A percentile compares a stretch with the other conserved stretches of the same genome.
Conservation (phyloP, 2,797 vertebrate genomes). For the Anomalospiza imberbis region DNA sequence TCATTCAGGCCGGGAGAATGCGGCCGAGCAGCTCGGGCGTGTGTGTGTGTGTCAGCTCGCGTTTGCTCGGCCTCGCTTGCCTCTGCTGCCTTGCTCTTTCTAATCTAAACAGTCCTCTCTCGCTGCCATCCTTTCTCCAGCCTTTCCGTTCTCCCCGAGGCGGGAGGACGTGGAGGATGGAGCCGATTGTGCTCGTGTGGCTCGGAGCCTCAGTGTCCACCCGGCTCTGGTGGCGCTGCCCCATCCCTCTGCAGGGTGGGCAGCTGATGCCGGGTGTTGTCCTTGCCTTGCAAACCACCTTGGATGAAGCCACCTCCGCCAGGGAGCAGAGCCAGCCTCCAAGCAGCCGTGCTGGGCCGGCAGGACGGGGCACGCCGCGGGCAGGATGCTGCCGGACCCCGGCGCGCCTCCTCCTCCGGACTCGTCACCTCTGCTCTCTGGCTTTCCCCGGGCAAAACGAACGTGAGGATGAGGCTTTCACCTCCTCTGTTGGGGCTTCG, state of each 20-base stretch:
- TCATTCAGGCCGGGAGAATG: not conserved
- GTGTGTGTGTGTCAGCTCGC: not conserved
- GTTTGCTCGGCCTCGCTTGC: not conserved
- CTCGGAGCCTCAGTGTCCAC: fast-evolving
- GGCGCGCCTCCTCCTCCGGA: fast-evolving
- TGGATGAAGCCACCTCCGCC: fast-evolving
- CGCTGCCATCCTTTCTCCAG: not conserved
- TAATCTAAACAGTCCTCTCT: not conserved
- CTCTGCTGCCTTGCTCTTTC: not conserved
- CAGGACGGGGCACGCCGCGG: not conserved
- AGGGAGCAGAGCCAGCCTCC: not conserved
- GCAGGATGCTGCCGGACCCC: not conserved
- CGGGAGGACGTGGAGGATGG: fast-evolving
- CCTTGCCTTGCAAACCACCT: not conserved
- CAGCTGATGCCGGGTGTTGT: not conserved
- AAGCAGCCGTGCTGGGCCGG: fast-evolving
- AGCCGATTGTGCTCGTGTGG: fast-evolving
- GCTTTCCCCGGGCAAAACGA: not conserved
- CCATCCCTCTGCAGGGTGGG: not conserved
- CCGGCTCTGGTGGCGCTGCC: not conserved
- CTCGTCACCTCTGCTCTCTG: not conserved
- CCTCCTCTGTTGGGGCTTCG: not conserved
- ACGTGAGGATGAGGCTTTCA: not conserved
- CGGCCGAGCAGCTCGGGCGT: not conserved
- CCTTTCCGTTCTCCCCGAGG: fast-evolving